Base-by-base conservation (phyloP, 2,888 invertebrate genomes). In the Morinoia aosen region DNA sequence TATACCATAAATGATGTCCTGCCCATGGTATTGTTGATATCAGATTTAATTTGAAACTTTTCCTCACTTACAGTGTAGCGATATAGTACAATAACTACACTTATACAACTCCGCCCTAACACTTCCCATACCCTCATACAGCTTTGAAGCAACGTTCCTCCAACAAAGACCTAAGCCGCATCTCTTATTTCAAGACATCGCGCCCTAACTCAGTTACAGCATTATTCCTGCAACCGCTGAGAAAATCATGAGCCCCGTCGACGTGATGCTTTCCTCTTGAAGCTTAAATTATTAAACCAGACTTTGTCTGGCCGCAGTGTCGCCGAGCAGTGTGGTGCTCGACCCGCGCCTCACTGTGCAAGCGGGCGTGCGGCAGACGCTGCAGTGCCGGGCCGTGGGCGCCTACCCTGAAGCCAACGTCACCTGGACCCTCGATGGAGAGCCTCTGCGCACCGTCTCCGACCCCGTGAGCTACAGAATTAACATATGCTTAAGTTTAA, bases 361-460 rank as follows among this genome's bases (percentile, higher is more conserved):
- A 91, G 96, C 96, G 12, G 96, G 96, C 0, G 91, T 96, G 88
- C 96, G 96, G 19, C 95, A 96, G 95, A 94, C 95, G n/a, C 94
- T 96, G 76, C 96, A 96, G 88, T 96, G 96, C 48, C 91, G 96
- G 25, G 96, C 96, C 10, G 90, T 95, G 25, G 96, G 96, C n/a
- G 95, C 96, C 40, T 96, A 96, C 57, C 96, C 96, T 10, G 96
- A 96, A 33, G 96, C 96, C 64, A 96, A 96, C 95, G 96, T 96
- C 88, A 98, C 96, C 98, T 98, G 97, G 98, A 95, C 96, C 11
- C 95, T 96, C 3, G 61, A 96, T 40, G 95, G 95, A 25, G 61
- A 64, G n/a, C 96, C 93, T 33, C 95, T 96, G 48, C 95, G 95
- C 61, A 95, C 95, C 40, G 95, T 95, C 3, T 64, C 96, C 56